Evolutionary conservation across 2,797 vertebrate species (phyloP).

Genomic region (Salarias fasciatus): DNA sequence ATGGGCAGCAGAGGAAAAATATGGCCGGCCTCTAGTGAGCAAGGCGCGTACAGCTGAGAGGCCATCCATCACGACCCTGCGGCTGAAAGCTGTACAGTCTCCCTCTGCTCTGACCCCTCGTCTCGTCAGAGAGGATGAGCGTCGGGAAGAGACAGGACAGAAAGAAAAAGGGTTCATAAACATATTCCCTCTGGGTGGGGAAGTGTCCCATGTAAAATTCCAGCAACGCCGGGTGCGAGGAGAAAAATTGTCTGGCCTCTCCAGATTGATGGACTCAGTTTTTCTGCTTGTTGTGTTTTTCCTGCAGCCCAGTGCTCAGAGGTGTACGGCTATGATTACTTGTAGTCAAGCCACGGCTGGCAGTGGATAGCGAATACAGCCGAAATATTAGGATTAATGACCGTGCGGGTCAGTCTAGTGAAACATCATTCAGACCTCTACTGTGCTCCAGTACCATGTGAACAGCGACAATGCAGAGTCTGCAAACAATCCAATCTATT

Average conservation of each 20-base stretch:
- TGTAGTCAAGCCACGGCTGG: slow-evolving; percentile 61
- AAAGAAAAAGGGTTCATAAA: slow-evolving; percentile 60
- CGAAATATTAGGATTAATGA: slow-evolving; percentile 79
- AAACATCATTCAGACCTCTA: slow-evolving; percentile 69
- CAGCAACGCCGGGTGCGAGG: slow-evolving; percentile 25
- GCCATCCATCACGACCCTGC: slow-evolving; percentile 70
- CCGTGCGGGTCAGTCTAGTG: slow-evolving; percentile 49
- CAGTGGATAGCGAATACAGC: slow-evolving; percentile 65
- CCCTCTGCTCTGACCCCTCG: slow-evolving; percentile 34
- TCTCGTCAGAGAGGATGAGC: slow-evolving; percentile 39
- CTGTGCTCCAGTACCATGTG: slow-evolving; percentile 37
- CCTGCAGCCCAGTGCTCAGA: slow-evolving; percentile 60
- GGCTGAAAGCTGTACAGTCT: slow-evolving; percentile 29
- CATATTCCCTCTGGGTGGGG: slow-evolving; percentile 51
- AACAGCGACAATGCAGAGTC: slow-evolving; percentile 45
- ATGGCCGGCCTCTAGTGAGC: slow-evolving; percentile 64
- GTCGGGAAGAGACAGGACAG: slow-evolving; percentile 49
- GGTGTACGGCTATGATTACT: slow-evolving; percentile 73
- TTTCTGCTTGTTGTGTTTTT: slow-evolving; percentile 61
- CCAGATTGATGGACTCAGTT: slow-evolving; percentile 76
- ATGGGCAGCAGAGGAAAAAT: slow-evolving; percentile 57
- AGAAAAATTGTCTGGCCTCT: slow-evolving; percentile 37
- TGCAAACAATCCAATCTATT: slow-evolving; percentile 13
- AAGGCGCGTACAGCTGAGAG: slow-evolving; percentile 51
- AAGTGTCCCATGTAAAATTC: slow-evolving; percentile 51